Conservation (phyloP, 2,113 vertebrate genomes). For the Eudorcas thomsonii region DNA sequence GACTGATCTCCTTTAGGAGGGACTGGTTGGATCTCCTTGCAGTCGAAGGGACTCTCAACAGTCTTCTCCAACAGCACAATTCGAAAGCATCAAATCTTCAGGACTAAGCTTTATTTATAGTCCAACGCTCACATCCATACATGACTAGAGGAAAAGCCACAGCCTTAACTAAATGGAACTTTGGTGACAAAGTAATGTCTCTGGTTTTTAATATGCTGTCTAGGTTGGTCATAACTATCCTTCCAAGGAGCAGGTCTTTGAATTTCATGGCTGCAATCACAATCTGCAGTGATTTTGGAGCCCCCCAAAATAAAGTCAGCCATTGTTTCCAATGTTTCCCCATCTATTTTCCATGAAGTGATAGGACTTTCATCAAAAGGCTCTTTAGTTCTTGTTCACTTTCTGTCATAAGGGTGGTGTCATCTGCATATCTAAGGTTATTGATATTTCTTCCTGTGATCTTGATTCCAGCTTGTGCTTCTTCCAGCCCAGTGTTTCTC, state of each 20-base stretch:
- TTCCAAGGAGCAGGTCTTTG: not conserved
- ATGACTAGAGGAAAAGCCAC: not conserved
- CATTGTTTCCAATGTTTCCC: not conserved
- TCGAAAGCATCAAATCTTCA: not conserved
- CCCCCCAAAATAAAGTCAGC: not conserved
- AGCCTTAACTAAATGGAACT: not conserved
- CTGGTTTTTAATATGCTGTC: not conserved
- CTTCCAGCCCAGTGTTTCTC: not conserved
- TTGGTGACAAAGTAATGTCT: not conserved
- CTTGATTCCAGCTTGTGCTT: not conserved
- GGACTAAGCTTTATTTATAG: rapidly evolving
- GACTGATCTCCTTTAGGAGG: not conserved
- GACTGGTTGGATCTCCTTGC: not conserved
- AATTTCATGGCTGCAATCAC: not conserved
- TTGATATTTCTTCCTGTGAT: not conserved
- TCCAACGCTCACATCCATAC: not conserved
- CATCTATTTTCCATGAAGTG: not conserved
- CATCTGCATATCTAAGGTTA: not conserved
- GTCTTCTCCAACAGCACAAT: not conserved
- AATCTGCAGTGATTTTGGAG: not conserved
- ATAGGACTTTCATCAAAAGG: not conserved
- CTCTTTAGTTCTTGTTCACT: not conserved
- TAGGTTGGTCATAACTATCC: not conserved
- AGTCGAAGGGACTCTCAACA: not conserved
- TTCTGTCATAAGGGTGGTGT: not conserved